Evolutionary conservation across 2,797 vertebrate species (phyloP), one percentile per base, ranked within the genome.

Genomic region (Poeciliopsis infans): DNA sequence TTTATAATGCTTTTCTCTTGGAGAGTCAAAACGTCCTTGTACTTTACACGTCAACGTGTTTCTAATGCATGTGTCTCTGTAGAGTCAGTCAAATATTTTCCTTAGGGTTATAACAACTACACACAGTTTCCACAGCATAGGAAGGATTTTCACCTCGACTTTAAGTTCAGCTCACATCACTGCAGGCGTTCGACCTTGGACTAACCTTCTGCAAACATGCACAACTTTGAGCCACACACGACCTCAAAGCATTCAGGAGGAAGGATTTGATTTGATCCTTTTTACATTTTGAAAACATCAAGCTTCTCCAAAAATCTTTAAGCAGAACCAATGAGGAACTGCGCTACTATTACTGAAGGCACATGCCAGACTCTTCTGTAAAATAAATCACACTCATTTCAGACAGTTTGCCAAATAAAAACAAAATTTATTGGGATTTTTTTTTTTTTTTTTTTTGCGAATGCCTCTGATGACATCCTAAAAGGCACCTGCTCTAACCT

Each of bases 171-270:
- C 81, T 77, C 74, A 83, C 83, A 83, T 83, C 87, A 80, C 46
- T 71, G 85, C 87, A 89, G 81, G 83, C 81, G 57, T 86, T 87
- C 86, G 75, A 68, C 83, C 86, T 81, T 77, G 0, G 83, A 86
- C 74, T 76, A 80, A 88, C 91, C 89, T 89, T 91, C 85, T 91
- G 87, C 84, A 90, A 90, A 90, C 88, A 87, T 75, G 80, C 57
- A 75, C 74, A 51, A 15, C 86, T 74, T 74, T 69, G 53, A 88
- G 88, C 84, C 85, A 79, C 91, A 88, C 76, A 86, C 83, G 88
- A 85, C 83, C 86, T 80, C 86, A 84, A 87, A 88, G 87, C 79
- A 86, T 88, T 80, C 49, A 66, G 18, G 33, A 74, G 81, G 80
- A 74, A 77, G 51, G 51, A 81, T 86, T 83, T 83, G 59, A 85